Conservation (phyloP, 1,140 invertebrate species). For the Meloidogyne floridensis region DNA sequence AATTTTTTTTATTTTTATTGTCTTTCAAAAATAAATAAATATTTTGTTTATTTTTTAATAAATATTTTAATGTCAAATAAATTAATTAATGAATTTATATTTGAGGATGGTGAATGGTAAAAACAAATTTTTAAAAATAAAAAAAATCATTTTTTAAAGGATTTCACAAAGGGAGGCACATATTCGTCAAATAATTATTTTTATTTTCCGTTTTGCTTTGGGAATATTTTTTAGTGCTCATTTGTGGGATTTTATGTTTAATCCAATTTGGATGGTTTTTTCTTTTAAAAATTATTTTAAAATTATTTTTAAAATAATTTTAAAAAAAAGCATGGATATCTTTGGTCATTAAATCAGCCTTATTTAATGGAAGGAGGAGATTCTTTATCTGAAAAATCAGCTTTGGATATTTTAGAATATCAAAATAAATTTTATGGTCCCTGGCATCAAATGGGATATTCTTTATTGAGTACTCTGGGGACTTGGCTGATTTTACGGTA, state of each 20-base stretch:
- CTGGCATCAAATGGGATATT: background rate
- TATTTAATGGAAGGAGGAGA: slow-evolving; percentile 11
- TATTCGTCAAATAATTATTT: slow-evolving; percentile 17
- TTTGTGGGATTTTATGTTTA: slow-evolving; percentile 55
- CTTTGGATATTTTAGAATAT: slow-evolving; percentile 14
- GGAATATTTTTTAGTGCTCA: slow-evolving; percentile 45
- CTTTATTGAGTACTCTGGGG: background rate
- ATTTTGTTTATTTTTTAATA: background rate
- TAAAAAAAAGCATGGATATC: slow-evolving; percentile 44
- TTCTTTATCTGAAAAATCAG: slow-evolving; percentile 24
- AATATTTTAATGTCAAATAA: background rate
- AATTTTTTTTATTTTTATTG: background rate
- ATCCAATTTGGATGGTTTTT: slow-evolving; percentile 51
- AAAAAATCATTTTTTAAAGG: slow-evolving; percentile 18
- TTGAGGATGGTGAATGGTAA: slow-evolving; percentile 8
- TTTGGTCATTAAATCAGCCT: slow-evolving; percentile 38
- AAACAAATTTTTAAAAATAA: background rate
- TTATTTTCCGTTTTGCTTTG: slow-evolving; percentile 41
- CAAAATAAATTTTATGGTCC: background rate
- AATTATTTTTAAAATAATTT: background rate
- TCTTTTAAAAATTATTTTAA: background rate
- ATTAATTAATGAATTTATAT: slow-evolving; percentile 6
- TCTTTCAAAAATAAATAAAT: too few species aligned
- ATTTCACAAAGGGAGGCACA: slow-evolving; percentile 15
- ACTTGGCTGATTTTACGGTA: slow-evolving; percentile 13